Evolutionary conservation across 1,140 invertebrate genomes (phyloP).

Genomic region (Geopemphigus sp.): DNA sequence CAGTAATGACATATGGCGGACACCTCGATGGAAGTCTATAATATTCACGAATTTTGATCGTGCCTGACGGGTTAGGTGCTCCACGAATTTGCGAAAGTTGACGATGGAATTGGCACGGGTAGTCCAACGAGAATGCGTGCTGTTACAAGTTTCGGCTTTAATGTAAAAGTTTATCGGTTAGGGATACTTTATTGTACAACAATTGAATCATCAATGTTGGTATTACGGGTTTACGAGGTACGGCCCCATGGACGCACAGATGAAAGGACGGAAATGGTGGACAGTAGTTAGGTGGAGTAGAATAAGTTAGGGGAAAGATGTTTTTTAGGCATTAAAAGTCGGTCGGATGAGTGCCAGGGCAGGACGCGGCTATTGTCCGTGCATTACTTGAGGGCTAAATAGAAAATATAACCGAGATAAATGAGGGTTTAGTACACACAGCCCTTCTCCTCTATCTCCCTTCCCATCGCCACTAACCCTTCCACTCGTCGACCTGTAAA

Average conservation of each 20-base stretch:
- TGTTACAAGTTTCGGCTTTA: neutral
- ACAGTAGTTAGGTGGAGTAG: too few relatives aligned
- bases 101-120: neutral
- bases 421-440: neutral
- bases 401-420: neutral
- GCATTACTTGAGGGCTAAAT: neutral
- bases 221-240: neutral
- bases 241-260: too few relatives aligned
- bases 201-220: slow-evolving; percentile 24
- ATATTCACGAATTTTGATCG: neutral
- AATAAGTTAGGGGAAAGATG: too few relatives aligned
- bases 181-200: neutral
- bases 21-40: neutral
- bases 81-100: neutral
- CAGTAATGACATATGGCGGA: too few relatives aligned
- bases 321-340: too few relatives aligned
- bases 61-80: neutral
- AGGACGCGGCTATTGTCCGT: neutral
- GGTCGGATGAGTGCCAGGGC: too few relatives aligned
- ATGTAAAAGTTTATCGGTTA: slow-evolving; percentile 32
- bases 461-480: too few relatives aligned
- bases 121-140: neutral
- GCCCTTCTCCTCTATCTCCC: too few relatives aligned
- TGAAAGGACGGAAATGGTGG: too few relatives aligned
- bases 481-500: neutral